Base-by-base conservation (phyloP, 2,113 vertebrate species). In the Spea bombifrons region DNA sequence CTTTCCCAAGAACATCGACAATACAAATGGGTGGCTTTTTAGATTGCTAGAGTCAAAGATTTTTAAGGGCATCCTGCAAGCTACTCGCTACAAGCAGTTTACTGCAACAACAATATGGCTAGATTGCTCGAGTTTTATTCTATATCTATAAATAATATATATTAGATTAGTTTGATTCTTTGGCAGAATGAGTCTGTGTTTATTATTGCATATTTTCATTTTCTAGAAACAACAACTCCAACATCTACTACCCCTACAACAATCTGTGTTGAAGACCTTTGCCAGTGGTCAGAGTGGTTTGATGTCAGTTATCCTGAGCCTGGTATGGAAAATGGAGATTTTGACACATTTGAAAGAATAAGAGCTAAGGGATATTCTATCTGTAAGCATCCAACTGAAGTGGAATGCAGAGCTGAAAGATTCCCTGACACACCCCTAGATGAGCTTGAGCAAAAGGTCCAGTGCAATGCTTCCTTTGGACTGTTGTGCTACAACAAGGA, bases 271-370 rank as follows among this genome's bases (percentile, higher is more conserved):
- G 81, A 61, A 45, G 87, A 93, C 80, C 48, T 84, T 0, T 93
- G 92, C 53, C 0, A 63, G 3, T 92, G 92, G 91, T 88, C 91
- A 0, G 4, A 78, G 0, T 93, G 92, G 92, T 82, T 92, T 74
- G 90, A 93, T 0, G 50, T 85, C 8, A 92, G 83, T 66, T 50
- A n/a, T 3, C 90, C 84, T 3, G 87, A 79, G 0, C 64, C 46
- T 13, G 90, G 89, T 4, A 63, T 46, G 0, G 52, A 91, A 0
- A 89, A 87, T 0, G 92, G 92, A 7, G 92, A 93, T 82, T 92
- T 90, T n/a, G 90, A 94, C 70, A 93, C 90, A 0, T 90, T 90
- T 80, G 76, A 89, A 5, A 86, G 92, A 52, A 87, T 94, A 75
- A 87, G 76, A 48, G 83, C 82, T 0, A 86, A 92, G 0, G 92